Evolutionary conservation across 2,113 vertebrate genomes (phyloP).

Genomic region (Dipodomys spectabilis): DNA sequence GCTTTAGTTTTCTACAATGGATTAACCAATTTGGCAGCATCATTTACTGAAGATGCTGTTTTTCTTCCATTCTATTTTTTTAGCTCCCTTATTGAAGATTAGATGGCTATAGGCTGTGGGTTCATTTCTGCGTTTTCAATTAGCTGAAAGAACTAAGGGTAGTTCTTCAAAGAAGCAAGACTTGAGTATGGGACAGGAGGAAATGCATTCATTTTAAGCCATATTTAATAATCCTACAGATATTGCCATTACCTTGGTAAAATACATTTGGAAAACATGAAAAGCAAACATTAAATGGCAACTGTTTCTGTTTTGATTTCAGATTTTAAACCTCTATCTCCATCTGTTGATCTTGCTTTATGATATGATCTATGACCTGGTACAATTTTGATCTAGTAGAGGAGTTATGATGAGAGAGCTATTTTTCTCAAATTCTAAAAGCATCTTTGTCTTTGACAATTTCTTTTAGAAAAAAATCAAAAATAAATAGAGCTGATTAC

Average conservation of each 20-base stretch:
- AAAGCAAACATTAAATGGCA: conserved; percentile 45
- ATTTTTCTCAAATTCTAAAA: conserved; percentile 70
- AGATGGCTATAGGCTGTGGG: no score
- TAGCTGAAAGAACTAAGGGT: not conserved
- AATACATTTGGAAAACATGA: conserved; percentile 54
- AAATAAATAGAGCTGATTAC: conserved; percentile 77
- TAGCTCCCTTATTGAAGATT: no score
- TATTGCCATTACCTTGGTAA: conserved; percentile 50
- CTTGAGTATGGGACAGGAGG: not conserved
- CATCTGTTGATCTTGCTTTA: conserved; percentile 61
- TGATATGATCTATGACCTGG: conserved; percentile 51
- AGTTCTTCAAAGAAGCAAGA: not conserved
- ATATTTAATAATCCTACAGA: conserved; percentile 16
- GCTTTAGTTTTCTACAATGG: no score
- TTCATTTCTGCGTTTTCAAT: not conserved
- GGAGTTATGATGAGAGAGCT: conserved; percentile 68
- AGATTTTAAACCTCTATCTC: conserved; percentile 58
- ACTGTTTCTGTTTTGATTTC: conserved; percentile 65
- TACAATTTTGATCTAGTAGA: conserved; percentile 62
- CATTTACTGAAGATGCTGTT: no score
- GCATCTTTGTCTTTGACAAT: conserved; percentile 65
- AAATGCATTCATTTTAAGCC: not conserved
- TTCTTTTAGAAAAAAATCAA: conserved; percentile 71
- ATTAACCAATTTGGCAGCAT: no score
- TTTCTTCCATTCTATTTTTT: no score